Conservation (phyloP, 2,113 vertebrate genomes). For the Euleptes europaea region DNA sequence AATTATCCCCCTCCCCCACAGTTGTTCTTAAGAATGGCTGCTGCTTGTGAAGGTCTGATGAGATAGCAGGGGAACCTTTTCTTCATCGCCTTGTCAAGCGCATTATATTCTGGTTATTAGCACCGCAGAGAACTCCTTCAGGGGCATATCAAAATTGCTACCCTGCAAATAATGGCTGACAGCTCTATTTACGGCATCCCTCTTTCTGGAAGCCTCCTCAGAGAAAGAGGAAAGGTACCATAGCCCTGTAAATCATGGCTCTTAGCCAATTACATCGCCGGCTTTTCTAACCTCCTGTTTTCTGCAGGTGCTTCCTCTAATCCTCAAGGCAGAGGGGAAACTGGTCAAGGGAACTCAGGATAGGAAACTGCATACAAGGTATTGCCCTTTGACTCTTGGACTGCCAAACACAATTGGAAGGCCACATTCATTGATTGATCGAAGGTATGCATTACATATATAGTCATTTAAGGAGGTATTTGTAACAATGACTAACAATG, state of each 20-base stretch:
- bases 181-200: neutral
- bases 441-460: too few species aligned
- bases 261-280: too few species aligned
- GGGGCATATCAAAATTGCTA: constrained; percentile 2
- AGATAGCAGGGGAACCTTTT: constrained; percentile 20
- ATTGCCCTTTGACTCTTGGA: too few species aligned
- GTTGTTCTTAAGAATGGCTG: neutral
- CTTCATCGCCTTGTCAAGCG: neutral
- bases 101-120: constrained; percentile 7
- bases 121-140: neutral
- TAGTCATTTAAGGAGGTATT: too few species aligned
- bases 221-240: neutral
- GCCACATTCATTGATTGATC: too few species aligned
- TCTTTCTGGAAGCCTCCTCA: neutral
- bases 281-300: too few species aligned
- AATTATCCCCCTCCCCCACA: neutral
- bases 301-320: too few species aligned
- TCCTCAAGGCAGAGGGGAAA: too few species aligned
- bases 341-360: too few species aligned
- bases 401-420: too few species aligned
- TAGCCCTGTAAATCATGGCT: neutral
- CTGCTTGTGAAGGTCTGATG: neutral
- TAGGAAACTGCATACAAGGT: too few species aligned
- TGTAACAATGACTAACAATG: too few species aligned
- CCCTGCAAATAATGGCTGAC: neutral